phyloP scores from a whole-genome alignment of 2,888 invertebrate genomes.

The Lydus trimaculatus region DNA sequence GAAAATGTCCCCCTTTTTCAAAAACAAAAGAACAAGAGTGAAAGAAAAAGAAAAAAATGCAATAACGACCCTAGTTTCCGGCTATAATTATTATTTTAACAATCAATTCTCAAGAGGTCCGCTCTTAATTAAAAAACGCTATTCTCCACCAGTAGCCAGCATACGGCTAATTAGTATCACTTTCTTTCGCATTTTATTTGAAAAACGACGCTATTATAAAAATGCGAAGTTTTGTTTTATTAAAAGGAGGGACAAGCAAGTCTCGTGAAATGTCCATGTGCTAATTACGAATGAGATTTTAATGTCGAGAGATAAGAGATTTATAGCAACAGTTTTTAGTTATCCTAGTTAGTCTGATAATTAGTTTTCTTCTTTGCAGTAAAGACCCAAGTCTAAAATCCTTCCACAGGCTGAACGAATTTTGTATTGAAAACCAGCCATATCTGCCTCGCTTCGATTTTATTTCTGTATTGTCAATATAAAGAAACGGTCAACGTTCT shows the following conservation, averaged over 20 bases:
- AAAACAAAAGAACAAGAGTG: neutral
- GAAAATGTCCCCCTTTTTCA: neutral
- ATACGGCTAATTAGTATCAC: slow-evolving; percentile 34
- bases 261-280: neutral
- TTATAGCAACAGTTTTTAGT: slow-evolving; percentile 6
- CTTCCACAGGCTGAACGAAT: too few species aligned
- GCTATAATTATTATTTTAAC: slow-evolving; percentile 15
- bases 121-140: slow-evolving; percentile 32
- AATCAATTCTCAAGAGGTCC: slow-evolving; percentile 21
- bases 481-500: too few species aligned
- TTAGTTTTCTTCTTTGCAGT: neutral
- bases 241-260: slow-evolving; percentile 10
- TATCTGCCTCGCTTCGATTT: too few species aligned
- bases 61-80: neutral
- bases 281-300: slow-evolving; percentile 41
- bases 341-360: neutral
- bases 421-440: too few species aligned
- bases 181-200: slow-evolving; percentile 28
- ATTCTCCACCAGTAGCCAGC: slow-evolving; percentile 26
- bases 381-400: neutral
- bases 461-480: too few species aligned
- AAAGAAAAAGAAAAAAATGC: neutral
- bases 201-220: slow-evolving; percentile 19
- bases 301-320: slow-evolving; percentile 40
- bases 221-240: slow-evolving; percentile 13